Percentiles rank a stretch among this genome's conserved stretches.
Evolutionary conservation across 2,113 vertebrate genomes (phyloP).

Genomic region (Rhynchopsitta pachyrhyncha): DNA sequence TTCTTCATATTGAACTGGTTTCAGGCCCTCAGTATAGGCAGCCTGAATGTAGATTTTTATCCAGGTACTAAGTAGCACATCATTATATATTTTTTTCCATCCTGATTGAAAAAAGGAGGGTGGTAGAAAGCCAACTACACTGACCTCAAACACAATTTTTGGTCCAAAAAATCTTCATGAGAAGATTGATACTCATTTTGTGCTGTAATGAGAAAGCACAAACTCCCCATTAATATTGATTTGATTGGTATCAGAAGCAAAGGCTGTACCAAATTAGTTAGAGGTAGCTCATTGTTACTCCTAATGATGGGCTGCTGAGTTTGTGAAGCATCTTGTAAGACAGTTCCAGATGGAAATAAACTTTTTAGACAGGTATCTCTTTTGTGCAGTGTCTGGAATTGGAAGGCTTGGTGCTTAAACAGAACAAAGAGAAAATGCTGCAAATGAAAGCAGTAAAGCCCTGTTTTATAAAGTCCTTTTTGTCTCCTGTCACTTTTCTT

Average conservation of each 20-base stretch:
- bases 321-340: slow-evolving; percentile 29
- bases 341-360: slow-evolving; percentile 20
- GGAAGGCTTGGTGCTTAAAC: slow-evolving; percentile 18
- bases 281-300: slow-evolving; percentile 29
- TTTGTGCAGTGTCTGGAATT: slow-evolving; percentile 40
- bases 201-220: slow-evolving; percentile 4
- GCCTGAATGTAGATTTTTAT: slow-evolving; percentile 41
- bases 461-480: slow-evolving; percentile 59
- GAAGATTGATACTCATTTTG: slow-evolving; percentile 16
- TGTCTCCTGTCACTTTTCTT: slow-evolving; percentile 55
- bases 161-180: slow-evolving; percentile 48
- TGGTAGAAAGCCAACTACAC: slow-evolving; percentile 16
- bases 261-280: slow-evolving; percentile 56
- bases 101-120: slow-evolving; percentile 22
- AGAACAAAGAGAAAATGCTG: slow-evolving; percentile 44
- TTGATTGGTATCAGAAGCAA: slow-evolving; percentile 58
- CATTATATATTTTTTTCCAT: slow-evolving; percentile 49
- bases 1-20: slow-evolving; percentile 49
- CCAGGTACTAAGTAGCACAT: slow-evolving; percentile 58
- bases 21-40: background rate
- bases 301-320: slow-evolving; percentile 34
- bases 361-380: slow-evolving; percentile 57
- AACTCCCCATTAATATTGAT: slow-evolving; percentile 45
- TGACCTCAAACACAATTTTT: slow-evolving; percentile 34
- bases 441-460: slow-evolving; percentile 61